Evolutionary conservation across 1,140 invertebrate species (phyloP).

Genomic region (Dolichoris vasculosae): DNA sequence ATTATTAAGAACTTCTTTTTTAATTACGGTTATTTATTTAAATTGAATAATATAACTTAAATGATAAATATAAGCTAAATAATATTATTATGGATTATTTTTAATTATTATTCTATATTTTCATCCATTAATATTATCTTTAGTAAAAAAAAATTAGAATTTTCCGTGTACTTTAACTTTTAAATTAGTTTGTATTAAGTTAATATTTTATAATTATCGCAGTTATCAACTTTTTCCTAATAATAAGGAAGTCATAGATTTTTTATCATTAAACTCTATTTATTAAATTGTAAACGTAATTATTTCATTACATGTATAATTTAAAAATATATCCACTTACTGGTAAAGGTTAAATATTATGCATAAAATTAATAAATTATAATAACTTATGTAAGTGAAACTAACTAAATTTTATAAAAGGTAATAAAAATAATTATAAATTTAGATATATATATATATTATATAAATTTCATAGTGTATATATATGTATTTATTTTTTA

Average conservation of each 20-base stretch:
- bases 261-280: neutral
- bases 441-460: too few species aligned
- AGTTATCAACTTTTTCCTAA: neutral
- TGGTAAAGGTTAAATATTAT: neutral
- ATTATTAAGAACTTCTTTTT: neutral
- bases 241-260: neutral
- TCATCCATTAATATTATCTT: neutral
- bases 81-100: neutral
- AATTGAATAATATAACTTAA: neutral
- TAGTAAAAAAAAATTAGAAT: neutral
- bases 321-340: neutral
- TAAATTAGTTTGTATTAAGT: neutral
- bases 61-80: neutral
- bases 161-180: neutral
- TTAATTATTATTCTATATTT: neutral
- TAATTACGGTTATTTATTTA: neutral
- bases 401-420: too few species aligned
- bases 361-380: too few species aligned
- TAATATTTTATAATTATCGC: neutral
- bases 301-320: neutral
- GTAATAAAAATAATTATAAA: too few species aligned
- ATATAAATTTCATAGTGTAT: too few species aligned
- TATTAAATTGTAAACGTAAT: neutral
- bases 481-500: too few species aligned
- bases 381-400: too few species aligned